Evolutionary conservation across 1,140 invertebrate genomes (phyloP).

Genomic region (Lasioglossum baleicum): DNA sequence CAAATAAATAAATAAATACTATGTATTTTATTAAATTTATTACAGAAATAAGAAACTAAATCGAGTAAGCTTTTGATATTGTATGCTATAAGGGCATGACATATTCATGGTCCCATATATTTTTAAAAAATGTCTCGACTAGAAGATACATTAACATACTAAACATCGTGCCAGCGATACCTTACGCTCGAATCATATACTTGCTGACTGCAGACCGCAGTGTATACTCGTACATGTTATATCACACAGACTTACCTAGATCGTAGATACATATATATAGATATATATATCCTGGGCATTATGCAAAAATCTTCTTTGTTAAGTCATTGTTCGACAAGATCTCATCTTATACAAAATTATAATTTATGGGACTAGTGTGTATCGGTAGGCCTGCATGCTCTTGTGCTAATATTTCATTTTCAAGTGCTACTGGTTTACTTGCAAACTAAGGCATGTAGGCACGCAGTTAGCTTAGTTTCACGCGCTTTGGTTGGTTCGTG

Average conservation of each 20-base stretch:
- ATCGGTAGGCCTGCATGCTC: slow-evolving; percentile 74
- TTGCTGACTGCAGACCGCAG: slow-evolving; percentile 49
- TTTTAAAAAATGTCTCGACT: slow-evolving; percentile 71
- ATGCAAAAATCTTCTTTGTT: slow-evolving; percentile 69
- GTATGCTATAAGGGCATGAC: slow-evolving; percentile 65
- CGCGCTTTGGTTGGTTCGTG: slow-evolving; percentile 75
- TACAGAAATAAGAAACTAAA: slow-evolving; percentile 9
- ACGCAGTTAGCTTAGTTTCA: slow-evolving; percentile 79
- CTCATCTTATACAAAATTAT: slow-evolving; percentile 73
- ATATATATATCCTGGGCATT: slow-evolving; percentile 67
- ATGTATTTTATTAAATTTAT: not conserved
- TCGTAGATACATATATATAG: slow-evolving; percentile 13
- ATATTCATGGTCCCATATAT: slow-evolving; percentile 74
- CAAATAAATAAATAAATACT: slow-evolving; percentile 1
- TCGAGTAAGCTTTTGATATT: slow-evolving; percentile 51
- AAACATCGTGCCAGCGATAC: slow-evolving; percentile 60
- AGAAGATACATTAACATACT: slow-evolving; percentile 68
- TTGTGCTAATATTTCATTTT: slow-evolving; percentile 60
- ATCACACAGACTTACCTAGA: slow-evolving; percentile 74
- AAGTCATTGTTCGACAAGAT: slow-evolving; percentile 54
- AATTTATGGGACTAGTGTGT: slow-evolving; percentile 75
- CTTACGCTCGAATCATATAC: slow-evolving; percentile 49
- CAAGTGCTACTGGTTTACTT: slow-evolving; percentile 53
- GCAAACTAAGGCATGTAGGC: slow-evolving; percentile 70
- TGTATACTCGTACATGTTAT: slow-evolving; percentile 68